Percentiles rank a stretch among this genome's conserved stretches.
phyloP scores from a whole-genome alignment of 2,113 vertebrate genomes.

The Propithecus coquereli region DNA sequence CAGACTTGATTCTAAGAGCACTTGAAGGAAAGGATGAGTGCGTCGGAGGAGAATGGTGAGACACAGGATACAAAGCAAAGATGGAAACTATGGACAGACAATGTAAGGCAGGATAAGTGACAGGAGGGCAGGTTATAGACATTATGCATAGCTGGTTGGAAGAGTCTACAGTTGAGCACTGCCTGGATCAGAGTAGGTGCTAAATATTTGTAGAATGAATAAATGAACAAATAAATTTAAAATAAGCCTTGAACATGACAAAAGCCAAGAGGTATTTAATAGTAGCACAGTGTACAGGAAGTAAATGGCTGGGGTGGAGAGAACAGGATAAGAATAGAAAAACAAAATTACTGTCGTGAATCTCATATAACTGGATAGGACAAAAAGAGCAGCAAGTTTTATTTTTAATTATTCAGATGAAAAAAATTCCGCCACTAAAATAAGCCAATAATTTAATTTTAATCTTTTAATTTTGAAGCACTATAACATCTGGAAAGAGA shows the following conservation, averaged over 20 bases:
- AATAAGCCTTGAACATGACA: neutral
- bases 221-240: constrained; percentile 1
- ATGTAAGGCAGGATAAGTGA: neutral
- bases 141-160: neutral
- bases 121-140: neutral
- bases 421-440: neutral
- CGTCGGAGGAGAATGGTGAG: neutral
- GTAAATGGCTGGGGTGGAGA: neutral
- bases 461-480: neutral
- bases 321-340: neutral
- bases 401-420: constrained; percentile 41
- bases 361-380: neutral
- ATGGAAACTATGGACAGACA: neutral
- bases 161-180: neutral
- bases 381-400: neutral
- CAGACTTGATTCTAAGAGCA: neutral
- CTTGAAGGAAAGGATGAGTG: neutral
- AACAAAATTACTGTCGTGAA: neutral
- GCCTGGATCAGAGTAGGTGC: neutral
- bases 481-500: neutral
- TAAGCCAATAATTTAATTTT: neutral
- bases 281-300: neutral
- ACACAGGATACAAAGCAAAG: neutral
- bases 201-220: neutral
- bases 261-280: neutral